A percentile compares a stretch with the other conserved stretches of the same genome.
These are phyloP conservation scores for Smutsia temminckii DNA, from an alignment of 2,797 vertebrate genomes.

Conservation along the genomic window DNA sequence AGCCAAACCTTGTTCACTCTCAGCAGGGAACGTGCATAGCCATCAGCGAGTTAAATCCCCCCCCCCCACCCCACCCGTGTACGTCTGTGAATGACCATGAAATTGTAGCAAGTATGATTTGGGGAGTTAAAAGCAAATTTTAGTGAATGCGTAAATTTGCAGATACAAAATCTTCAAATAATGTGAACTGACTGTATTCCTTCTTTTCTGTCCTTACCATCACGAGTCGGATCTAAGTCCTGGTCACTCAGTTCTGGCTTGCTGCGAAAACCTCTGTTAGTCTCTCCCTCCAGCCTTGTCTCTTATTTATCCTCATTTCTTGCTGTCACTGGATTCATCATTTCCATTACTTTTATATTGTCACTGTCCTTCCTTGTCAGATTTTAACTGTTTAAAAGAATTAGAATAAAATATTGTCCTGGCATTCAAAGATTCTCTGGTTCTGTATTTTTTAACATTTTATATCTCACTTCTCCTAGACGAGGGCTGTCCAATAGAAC, in stretches of 20 bases:
- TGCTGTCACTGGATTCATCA: background rate
- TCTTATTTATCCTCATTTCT: background rate
- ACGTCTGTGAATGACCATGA: background rate
- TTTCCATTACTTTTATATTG: background rate
- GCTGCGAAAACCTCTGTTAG: background rate
- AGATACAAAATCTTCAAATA: background rate
- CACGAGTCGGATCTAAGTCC: background rate
- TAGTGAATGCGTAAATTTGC: background rate
- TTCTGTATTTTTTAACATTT: background rate
- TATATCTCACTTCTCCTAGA: background rate
- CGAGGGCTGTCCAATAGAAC: background rate
- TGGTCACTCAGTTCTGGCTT: background rate
- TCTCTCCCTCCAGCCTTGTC: background rate
- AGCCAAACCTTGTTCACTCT: background rate
- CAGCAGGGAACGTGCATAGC: background rate
- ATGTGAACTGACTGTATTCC: background rate
- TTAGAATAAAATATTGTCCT: background rate
- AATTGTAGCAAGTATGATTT: background rate
- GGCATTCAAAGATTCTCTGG: background rate
- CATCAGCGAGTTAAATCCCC: accelerated
- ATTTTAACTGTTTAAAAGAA: background rate
- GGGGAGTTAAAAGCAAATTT: background rate
- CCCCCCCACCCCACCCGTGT: too few species aligned
- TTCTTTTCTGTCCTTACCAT: background rate
- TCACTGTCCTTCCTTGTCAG: background rate